A percentile compares a stretch with the other conserved stretches of the same genome.
phyloP scores from a whole-genome alignment of 1,140 invertebrate species.

The Drosophila micromelanica region DNA sequence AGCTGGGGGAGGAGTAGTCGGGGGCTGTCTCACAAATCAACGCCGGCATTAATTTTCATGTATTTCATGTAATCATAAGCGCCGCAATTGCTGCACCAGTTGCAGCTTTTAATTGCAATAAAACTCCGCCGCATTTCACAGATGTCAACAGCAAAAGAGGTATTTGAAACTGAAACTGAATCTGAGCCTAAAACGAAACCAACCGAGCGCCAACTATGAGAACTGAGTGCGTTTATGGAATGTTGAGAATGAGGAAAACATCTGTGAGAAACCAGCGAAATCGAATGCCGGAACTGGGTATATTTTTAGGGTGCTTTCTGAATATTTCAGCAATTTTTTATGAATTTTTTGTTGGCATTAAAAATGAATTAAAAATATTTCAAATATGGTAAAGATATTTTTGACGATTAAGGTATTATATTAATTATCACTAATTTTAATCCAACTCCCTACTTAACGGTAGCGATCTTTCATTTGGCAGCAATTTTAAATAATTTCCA shows the following conservation, averaged over 20 bases:
- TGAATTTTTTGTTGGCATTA: too few species aligned
- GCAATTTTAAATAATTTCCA: too few species aligned
- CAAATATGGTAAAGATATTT: too few species aligned
- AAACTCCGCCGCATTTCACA: constrained; percentile 32
- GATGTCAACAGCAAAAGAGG: constrained; percentile 37
- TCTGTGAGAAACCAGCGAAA: not conserved
- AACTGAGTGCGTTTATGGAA: constrained; percentile 18
- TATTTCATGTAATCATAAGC: constrained; percentile 36
- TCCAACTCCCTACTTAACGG: too few species aligned
- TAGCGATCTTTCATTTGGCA: too few species aligned
- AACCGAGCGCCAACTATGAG: constrained; percentile 1
- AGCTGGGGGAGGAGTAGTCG: not conserved
- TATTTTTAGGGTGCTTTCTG: not conserved
- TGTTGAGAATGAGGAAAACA: constrained; percentile 28
- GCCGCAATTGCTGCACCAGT: constrained; percentile 33
- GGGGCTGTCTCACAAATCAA: constrained; percentile 43
- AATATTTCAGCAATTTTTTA: not conserved
- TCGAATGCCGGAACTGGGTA: not conserved
- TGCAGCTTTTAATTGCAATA: constrained; percentile 44
- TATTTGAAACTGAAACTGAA: constrained; percentile 21
- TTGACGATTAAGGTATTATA: too few species aligned
- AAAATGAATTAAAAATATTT: too few species aligned
- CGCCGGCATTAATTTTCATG: constrained; percentile 38
- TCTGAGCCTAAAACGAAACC: constrained; percentile 12
- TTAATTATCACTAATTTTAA: too few species aligned